Conservation (phyloP, 2,888 invertebrate genomes). For the Metopia argyrocephala region DNA sequence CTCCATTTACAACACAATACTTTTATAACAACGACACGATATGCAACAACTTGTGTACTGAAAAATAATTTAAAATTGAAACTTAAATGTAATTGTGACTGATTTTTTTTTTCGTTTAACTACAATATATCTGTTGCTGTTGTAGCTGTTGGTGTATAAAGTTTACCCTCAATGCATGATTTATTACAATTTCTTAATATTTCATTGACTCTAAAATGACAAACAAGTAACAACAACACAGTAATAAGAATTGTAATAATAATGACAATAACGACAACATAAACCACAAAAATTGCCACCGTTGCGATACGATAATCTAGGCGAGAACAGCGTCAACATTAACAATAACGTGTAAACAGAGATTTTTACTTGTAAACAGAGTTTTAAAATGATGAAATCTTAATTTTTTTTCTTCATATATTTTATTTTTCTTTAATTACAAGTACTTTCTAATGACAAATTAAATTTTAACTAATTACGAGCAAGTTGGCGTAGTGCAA, state of each 20-base stretch:
- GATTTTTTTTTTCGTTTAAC: too few relatives aligned
- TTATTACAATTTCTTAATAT: slow-evolving; percentile 55
- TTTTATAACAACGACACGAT: neutral
- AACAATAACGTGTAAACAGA: slow-evolving; percentile 11
- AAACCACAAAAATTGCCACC: slow-evolving; percentile 49
- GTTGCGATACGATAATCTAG: slow-evolving; percentile 36
- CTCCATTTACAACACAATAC: too few relatives aligned
- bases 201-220: slow-evolving; percentile 48
- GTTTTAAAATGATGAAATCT: neutral
- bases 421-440: neutral
- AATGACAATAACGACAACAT: neutral
- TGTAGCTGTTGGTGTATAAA: too few relatives aligned
- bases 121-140: too few relatives aligned
- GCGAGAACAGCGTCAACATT: slow-evolving; percentile 6
- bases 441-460: too few relatives aligned
- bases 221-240: slow-evolving; percentile 3
- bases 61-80: slow-evolving; percentile 21
- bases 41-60: neutral
- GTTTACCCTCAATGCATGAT: slow-evolving; percentile 45
- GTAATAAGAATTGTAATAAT: neutral
- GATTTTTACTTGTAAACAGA: neutral
- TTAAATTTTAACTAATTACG: too few relatives aligned
- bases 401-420: neutral
- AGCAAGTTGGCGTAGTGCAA: neutral
- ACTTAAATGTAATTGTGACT: slow-evolving; percentile 21